Evolutionary conservation across 2,797 vertebrate genomes (phyloP).

Genomic region (Sylvilagus floridanus): DNA sequence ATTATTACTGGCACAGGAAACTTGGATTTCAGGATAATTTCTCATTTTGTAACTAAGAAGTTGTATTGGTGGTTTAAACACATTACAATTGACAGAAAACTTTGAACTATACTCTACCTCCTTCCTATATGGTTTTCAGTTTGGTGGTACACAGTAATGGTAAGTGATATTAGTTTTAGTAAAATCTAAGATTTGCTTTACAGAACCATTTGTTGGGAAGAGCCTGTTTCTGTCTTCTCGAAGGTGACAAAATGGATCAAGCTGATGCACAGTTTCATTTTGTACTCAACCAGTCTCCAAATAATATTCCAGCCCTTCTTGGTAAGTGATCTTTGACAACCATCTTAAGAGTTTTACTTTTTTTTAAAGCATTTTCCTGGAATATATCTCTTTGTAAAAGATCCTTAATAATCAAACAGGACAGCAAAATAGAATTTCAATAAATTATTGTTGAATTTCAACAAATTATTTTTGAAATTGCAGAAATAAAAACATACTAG

Average conservation of each 20-base stretch:
- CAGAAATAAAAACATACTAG: slow-evolving; percentile 29
- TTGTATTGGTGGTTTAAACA: slow-evolving; percentile 2
- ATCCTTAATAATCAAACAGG: not conserved
- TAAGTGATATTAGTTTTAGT: slow-evolving; percentile 1
- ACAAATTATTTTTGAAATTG: slow-evolving; percentile 50
- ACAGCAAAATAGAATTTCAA: not conserved
- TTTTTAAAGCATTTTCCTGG: not conserved
- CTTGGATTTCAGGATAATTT: slow-evolving; percentile 52
- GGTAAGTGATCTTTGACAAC: slow-evolving; percentile 87
- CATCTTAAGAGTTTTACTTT: not conserved
- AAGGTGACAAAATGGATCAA: slow-evolving; percentile 99
- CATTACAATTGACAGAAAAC: slow-evolving; percentile 1
- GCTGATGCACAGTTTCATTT: slow-evolving; percentile 99
- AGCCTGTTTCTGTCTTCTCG: slow-evolving; percentile 99
- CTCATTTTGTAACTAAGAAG: slow-evolving; percentile 52
- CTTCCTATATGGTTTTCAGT: not conserved
- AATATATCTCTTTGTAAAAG: slow-evolving; percentile 45
- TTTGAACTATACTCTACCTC: not conserved
- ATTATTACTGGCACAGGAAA: slow-evolving; percentile 25
- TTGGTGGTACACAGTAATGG: not conserved
- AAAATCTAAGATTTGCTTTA: slow-evolving; percentile 69
- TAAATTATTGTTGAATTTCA: not conserved
- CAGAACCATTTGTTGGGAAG: slow-evolving; percentile 99
- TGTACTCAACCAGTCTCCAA: slow-evolving; percentile 99
- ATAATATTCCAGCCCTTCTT: slow-evolving; percentile 98